A percentile compares a stretch with the other conserved stretches of the same genome.
phyloP scores from a whole-genome alignment of 2,113 vertebrate genomes.

The Sclerurus mexicanus region DNA sequence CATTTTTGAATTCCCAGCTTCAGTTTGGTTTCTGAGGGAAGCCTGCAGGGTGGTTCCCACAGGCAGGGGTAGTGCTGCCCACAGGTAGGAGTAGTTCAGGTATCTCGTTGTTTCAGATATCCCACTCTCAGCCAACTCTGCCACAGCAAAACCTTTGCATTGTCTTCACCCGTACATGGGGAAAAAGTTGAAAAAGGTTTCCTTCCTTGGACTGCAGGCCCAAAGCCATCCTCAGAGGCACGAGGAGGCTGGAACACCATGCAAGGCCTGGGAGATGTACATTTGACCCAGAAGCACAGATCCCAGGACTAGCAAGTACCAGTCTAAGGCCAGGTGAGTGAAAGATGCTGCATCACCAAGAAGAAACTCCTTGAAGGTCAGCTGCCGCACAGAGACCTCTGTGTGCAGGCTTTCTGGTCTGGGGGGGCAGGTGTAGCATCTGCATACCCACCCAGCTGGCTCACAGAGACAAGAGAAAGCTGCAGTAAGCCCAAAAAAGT shows the following conservation, averaged over 20 bases:
- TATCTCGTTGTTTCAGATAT: not conserved
- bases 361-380: not conserved
- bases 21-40: not conserved
- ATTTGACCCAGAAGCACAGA: not conserved
- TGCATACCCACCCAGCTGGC: too few relatives aligned
- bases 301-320: not conserved
- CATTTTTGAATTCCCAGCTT: not conserved
- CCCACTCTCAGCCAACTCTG: not conserved
- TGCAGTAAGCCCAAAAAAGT: accelerated
- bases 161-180: not conserved
- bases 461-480: not conserved
- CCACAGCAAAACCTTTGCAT: not conserved
- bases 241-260: accelerated
- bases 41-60: not conserved
- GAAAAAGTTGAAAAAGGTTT: not conserved
- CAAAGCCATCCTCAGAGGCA: not conserved
- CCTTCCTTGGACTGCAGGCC: not conserved
- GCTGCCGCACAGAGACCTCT: not conserved
- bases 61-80: not conserved
- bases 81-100: not conserved
- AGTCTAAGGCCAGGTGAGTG: not conserved
- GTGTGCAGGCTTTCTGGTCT: not conserved
- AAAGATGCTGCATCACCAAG: not conserved
- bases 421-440: accelerated
- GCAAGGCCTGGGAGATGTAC: not conserved